Evolutionary conservation across 2,797 vertebrate genomes (phyloP).

Genomic region (Fistularia tabacaria): DNA sequence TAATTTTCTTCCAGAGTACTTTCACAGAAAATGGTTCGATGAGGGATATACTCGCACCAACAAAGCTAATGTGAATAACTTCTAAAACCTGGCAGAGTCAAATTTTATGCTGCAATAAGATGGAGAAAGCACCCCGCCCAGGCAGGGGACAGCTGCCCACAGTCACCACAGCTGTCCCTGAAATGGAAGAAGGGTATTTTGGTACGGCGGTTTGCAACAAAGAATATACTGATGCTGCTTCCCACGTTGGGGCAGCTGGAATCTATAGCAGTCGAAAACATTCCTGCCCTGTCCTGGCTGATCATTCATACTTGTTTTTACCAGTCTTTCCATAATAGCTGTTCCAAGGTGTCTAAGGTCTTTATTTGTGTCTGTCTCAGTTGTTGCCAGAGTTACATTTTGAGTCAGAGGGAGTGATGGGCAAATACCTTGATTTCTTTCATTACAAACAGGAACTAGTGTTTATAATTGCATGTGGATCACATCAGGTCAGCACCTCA

Average conservation of each 20-base stretch:
- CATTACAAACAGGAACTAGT: too few species aligned
- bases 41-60: slow-evolving; percentile 15
- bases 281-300: slow-evolving; percentile 5
- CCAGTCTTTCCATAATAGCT: background rate
- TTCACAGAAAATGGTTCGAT: slow-evolving; percentile 15
- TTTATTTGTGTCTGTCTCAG: slow-evolving; percentile 13
- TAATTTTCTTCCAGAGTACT: too few species aligned
- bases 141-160: slow-evolving; percentile 46
- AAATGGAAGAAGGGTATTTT: slow-evolving; percentile 54
- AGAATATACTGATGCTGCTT: slow-evolving; percentile 41
- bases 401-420: too few species aligned
- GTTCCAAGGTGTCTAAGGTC: slow-evolving; percentile 5
- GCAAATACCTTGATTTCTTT: too few species aligned
- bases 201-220: slow-evolving; percentile 51
- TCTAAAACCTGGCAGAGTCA: slow-evolving; percentile 14
- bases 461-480: too few species aligned
- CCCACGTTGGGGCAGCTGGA: slow-evolving; percentile 39
- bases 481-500: too few species aligned
- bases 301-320: slow-evolving; percentile 33
- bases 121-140: slow-evolving; percentile 46
- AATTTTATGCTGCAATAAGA: slow-evolving; percentile 3
- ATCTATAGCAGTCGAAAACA: slow-evolving; percentile 34
- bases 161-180: slow-evolving; percentile 42
- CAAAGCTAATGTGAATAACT: slow-evolving; percentile 11
- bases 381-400: background rate